These are phyloP conservation scores for Argyresthia albistria DNA, from an alignment of 2,888 invertebrate species.

Conservation along the genomic window DNA sequence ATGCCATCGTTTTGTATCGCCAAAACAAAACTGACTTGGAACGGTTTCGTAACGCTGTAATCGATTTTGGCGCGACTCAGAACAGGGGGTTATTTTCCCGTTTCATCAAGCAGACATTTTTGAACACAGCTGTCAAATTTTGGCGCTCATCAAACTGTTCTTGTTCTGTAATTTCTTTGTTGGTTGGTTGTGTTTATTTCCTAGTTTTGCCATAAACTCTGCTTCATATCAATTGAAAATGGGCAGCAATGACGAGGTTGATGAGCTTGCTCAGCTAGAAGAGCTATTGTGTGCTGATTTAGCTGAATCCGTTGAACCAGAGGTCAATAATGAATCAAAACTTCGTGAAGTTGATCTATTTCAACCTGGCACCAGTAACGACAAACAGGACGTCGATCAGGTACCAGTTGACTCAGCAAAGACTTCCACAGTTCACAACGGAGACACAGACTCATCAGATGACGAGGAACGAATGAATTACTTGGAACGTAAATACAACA, in stretches of 20 bases:
- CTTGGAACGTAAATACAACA: conserved; percentile 80
- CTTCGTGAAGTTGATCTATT: conserved; percentile 50
- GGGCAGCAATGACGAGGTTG: conserved; percentile 30
- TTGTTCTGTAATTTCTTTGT: no score
- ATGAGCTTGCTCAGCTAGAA: conserved; percentile 57
- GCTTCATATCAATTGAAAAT: background rate
- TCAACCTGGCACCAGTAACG: conserved; percentile 16
- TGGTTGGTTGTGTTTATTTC: no score
- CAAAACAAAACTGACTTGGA: no score
- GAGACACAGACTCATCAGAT: conserved; percentile 84
- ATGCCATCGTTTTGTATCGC: no score
- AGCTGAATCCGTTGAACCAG: conserved; percentile 20
- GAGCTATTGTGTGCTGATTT: conserved; percentile 53
- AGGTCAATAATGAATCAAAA: conserved; percentile 11
- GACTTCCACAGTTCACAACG: conserved; percentile 61
- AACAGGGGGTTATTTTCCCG: no score
- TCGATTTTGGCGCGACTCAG: no score
- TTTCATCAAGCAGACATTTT: no score
- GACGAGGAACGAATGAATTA: conserved; percentile 84
- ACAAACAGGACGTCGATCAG: conserved; percentile 4
- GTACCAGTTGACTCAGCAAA: conserved; percentile 11
- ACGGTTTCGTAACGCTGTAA: no score
- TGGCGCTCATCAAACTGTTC: no score
- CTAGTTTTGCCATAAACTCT: no score
- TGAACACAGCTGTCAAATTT: no score